A percentile compares a stretch with the other conserved stretches of the same genome.
Conservation (phyloP, 2,113 vertebrate genomes). For the Cinclus cinclus region DNA sequence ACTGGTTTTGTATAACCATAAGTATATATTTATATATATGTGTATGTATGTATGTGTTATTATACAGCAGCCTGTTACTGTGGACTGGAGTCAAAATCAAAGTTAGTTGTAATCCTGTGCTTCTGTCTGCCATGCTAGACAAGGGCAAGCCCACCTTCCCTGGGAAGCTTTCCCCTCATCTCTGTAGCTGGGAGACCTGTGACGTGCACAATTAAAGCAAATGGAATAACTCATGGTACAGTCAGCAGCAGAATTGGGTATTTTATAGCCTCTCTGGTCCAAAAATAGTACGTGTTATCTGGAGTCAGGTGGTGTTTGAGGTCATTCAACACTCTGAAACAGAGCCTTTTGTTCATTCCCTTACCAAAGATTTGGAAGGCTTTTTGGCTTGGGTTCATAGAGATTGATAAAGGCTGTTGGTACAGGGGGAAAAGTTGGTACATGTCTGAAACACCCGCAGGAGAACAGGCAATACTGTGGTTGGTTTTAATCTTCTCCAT, state of each 20-base stretch:
- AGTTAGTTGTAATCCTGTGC: neutral
- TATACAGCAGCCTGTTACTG: neutral
- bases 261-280: neutral
- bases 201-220: neutral
- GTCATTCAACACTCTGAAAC: neutral
- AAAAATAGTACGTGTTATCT: neutral
- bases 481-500: constrained; percentile 1
- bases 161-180: neutral
- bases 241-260: neutral
- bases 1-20: neutral
- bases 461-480: neutral
- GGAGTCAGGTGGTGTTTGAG: neutral
- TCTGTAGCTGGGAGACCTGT: neutral
- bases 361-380: neutral
- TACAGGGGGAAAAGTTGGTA: neutral
- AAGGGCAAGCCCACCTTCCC: neutral
- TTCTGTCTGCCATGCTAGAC: neutral
- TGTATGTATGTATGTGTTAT: no score
- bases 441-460: neutral
- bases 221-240: neutral
- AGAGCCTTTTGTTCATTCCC: neutral
- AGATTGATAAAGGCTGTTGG: neutral
- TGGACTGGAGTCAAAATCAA: neutral
- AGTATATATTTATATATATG: neutral
- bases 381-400: neutral